Conservation (phyloP, 2,888 invertebrate species). For the Anoncus sp. region DNA sequence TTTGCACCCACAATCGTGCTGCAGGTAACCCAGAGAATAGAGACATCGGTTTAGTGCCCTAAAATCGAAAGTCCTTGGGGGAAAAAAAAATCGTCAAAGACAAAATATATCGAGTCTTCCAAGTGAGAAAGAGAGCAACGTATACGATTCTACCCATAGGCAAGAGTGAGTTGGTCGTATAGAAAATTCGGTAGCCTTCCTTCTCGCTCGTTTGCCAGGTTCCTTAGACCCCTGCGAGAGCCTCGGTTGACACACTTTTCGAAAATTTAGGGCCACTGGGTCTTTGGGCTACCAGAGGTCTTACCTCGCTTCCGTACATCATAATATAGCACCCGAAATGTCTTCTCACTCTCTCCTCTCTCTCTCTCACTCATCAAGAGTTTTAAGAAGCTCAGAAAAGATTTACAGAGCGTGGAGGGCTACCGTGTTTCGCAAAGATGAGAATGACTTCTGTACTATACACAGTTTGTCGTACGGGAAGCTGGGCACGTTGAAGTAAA, state of each 20-base stretch:
- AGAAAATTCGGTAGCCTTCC: constrained; percentile 31
- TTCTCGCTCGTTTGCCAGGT: constrained; percentile 14
- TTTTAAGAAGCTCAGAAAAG: constrained; percentile 19
- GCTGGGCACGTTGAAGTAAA: constrained; percentile 12
- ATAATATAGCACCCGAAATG: constrained; percentile 40
- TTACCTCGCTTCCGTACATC: constrained; percentile 50
- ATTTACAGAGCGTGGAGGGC: constrained; percentile 42
- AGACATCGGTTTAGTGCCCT: constrained; percentile 39
- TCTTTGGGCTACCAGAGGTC: constrained; percentile 64
- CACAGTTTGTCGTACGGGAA: constrained; percentile 6
- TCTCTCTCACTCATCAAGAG: constrained; percentile 32
- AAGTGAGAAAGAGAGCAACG: constrained; percentile 11
- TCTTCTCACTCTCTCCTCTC: constrained; percentile 25
- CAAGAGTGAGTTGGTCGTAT: not conserved
- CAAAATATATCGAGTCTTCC: not conserved
- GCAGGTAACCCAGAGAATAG: constrained; percentile 43
- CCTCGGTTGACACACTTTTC: constrained; percentile 70
- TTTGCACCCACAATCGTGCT: not conserved
- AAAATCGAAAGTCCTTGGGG: constrained; percentile 66
- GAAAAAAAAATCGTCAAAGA: constrained; percentile 25
- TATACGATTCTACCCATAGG: too few relatives aligned
- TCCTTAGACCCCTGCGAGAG: constrained; percentile 42
- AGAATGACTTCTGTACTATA: constrained; percentile 23
- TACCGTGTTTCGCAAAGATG: constrained; percentile 23
- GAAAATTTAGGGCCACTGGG: constrained; percentile 71